phyloP scores from a whole-genome alignment of 2,113 vertebrate genomes.

The Henicopernis longicauda region DNA sequence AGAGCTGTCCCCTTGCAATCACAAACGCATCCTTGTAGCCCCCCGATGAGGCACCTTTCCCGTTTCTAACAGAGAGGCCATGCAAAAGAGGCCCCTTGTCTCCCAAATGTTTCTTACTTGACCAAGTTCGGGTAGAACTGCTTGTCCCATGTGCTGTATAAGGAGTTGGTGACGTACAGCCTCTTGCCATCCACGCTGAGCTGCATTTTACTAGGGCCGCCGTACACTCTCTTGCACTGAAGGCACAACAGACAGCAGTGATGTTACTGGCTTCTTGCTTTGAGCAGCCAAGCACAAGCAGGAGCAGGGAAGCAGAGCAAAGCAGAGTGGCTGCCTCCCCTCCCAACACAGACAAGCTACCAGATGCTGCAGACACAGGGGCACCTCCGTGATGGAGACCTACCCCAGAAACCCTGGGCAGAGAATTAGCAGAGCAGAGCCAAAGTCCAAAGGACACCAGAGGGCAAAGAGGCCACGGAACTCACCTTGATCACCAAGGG shows the following conservation, averaged over 20 bases:
- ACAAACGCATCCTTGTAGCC: background rate
- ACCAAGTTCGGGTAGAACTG: constrained; percentile 89
- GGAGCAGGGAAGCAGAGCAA: background rate
- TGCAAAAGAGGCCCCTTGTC: background rate
- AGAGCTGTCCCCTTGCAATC: background rate
- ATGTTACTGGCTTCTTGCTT: background rate
- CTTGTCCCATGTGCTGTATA: constrained; percentile 92
- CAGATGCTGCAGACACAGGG: background rate
- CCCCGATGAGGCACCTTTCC: background rate
- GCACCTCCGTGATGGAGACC: fast-evolving
- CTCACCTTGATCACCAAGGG: constrained; percentile 85
- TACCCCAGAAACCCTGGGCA: background rate
- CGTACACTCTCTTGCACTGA: constrained; percentile 82
- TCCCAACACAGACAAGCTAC: background rate
- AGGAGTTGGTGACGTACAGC: constrained; percentile 86
- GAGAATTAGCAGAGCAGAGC: background rate
- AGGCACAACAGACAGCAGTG: background rate
- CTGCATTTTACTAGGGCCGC: constrained; percentile 88
- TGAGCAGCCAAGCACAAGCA: background rate
- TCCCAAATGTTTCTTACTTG: constrained; percentile 64
- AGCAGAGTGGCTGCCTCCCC: background rate
- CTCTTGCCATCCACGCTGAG: constrained; percentile 88
- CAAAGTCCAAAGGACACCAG: fast-evolving
- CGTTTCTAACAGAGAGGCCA: fast-evolving
- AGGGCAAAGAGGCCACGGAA: fast-evolving